Base-by-base conservation (phyloP, 1,140 invertebrate species). In the Brachionus sp. region DNA sequence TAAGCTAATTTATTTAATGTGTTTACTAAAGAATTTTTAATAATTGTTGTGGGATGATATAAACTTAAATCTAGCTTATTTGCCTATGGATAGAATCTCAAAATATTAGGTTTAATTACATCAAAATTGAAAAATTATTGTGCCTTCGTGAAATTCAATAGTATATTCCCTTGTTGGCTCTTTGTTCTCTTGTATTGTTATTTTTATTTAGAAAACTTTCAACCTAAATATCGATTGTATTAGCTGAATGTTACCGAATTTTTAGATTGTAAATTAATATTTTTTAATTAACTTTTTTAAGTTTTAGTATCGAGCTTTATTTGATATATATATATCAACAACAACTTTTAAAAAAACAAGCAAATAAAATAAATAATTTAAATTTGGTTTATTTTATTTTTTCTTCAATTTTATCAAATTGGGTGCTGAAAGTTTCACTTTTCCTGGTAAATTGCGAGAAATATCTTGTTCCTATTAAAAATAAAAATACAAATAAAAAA, bases 371-470 rank as follows among this genome's bases (percentile, higher is more conserved):
- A 57, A 66, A 66, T 33, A 66, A 66, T 66, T 66, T 33, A 33
- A 5, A 5, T 13, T n/a, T 33, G 33, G 5, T 33, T 35, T 35
- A 73, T 73, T 44, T 85, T 84, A 87, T 82, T 87, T 86, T 84
- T 86, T 85, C 83, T 88, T 87, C 4, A 84, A 44, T 84, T 86
- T 88, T 39, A 86, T 85, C 33, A 89, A 84, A 84, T 90, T 88
- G 53, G 90, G 89, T 33, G 90, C 89, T n/a, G 90, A 90, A 16
- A 99, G 90, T 90, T 98, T 98, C 0, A 99, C 96, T 91, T 98
- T 98, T 84, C 96, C 96, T n/a, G 97, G 97, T 86, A 99, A 92
- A 90, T 98, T 98, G 86, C 95, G 91, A 0, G 94, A 94, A 64
- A 98, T 89, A 84, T 94, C 93, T 88, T 97, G 94, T 86, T 98